phyloP scores from a whole-genome alignment of 1,140 invertebrate genomes.

The Physella acuta region DNA sequence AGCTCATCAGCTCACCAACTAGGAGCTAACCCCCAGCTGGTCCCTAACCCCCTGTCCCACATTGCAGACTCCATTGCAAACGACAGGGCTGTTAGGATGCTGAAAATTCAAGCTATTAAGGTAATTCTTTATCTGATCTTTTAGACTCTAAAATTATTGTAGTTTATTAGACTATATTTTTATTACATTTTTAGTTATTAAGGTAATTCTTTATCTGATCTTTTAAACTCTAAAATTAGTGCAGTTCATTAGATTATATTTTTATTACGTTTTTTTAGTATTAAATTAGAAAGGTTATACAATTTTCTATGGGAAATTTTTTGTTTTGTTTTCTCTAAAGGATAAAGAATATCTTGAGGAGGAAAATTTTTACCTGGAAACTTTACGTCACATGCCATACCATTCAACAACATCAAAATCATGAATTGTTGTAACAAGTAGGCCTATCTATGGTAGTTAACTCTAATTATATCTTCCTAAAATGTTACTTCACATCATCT shows the following conservation, averaged over 20 bases:
- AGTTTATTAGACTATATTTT: too few relatives aligned
- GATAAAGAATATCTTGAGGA: constrained; percentile 57
- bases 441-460: too few relatives aligned
- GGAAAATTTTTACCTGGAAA: constrained; percentile 53
- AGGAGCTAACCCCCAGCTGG: constrained; percentile 26
- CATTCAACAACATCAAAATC: constrained; percentile 24
- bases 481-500: too few relatives aligned
- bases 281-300: too few relatives aligned
- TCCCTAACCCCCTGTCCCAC: constrained; percentile 36
- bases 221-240: too few relatives aligned
- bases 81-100: constrained; percentile 48
- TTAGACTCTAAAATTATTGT: too few relatives aligned
- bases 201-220: constrained; percentile 34
- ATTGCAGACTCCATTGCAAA: constrained; percentile 49
- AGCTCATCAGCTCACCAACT: neutral
- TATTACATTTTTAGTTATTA: constrained; percentile 52
- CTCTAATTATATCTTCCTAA: too few relatives aligned
- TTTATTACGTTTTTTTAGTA: too few relatives aligned
- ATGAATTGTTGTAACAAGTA: too few relatives aligned
- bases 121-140: constrained; percentile 28
- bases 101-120: constrained; percentile 55
- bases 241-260: too few relatives aligned
- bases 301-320: too few relatives aligned
- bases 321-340: constrained; percentile 33
- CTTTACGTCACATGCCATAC: constrained; percentile 43